Evolutionary conservation across 1,140 invertebrate species (phyloP), one percentile per base, ranked within the genome.

Genomic region (Mya arenaria): DNA sequence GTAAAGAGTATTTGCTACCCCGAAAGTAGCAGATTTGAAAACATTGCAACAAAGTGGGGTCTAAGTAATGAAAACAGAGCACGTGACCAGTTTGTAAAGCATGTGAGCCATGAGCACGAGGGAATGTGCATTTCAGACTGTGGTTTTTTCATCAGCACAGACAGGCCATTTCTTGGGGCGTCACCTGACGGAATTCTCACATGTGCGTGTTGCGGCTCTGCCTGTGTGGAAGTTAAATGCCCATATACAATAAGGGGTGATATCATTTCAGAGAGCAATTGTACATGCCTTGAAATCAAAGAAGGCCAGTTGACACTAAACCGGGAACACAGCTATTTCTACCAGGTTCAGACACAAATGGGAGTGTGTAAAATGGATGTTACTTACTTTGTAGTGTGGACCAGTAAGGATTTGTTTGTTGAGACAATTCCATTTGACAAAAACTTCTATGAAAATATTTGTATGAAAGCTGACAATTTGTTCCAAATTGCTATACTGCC

Each of bases 191-290:
- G 85, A 23, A 32, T 84, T 25, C 10, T 75, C 6, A 19, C 1
- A 23, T 86, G 85, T 72, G 37, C 69, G 41, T 85, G 85, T 55
- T 88, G 87, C 78, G 78, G 81, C 36, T 32, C 66, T 17, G 62
- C 62, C 28, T 56, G 44, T 72, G 2, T 88, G 4, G 78, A 87
- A 85, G 63, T 85, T 8, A 88, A 87, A 68, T 85, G 85, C 39
- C 81, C 82, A 6, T 87, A 56, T 58, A 80, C 72, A 48, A 77
- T 69, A 17, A 82, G 37, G 36, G 66, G 69, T 73, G 15, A 17
- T 44, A 32, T 25, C 5, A 36, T 65, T 23, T 37, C 13, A 52
- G 56, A 69, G 1, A 41, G 65, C 19, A 66, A 56, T 15, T 15
- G 36, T 13, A 79, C 41, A 56, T 63, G 65, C 1, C 34, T 37